Evolutionary conservation across 2,888 invertebrate species (phyloP).

Genomic region (Prenolepis imparis): DNA sequence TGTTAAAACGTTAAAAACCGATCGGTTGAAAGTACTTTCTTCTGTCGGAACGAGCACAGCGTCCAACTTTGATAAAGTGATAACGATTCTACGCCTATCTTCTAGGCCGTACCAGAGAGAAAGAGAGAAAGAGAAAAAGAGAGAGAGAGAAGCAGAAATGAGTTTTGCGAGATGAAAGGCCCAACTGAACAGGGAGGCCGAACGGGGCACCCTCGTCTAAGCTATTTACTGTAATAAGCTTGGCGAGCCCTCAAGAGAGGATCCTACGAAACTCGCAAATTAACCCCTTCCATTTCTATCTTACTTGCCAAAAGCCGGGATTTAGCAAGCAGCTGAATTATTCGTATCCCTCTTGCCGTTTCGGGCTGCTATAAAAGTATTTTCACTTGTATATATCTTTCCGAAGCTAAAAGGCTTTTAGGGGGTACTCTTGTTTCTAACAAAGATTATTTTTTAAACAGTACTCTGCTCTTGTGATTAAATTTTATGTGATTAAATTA

Average conservation of each 20-base stretch:
- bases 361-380: constrained; percentile 18
- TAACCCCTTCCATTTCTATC: constrained; percentile 57
- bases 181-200: constrained; percentile 26
- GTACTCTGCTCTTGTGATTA: not conserved
- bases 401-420: not conserved
- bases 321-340: constrained; percentile 63
- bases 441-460: not conserved
- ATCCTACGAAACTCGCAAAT: constrained; percentile 64
- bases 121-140: not conserved
- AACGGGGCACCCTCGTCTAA: constrained; percentile 46
- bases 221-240: constrained; percentile 70
- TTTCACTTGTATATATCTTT: not conserved
- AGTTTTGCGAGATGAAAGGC: constrained; percentile 48
- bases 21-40: constrained; percentile 43
- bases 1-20: constrained; percentile 67
- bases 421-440: not conserved
- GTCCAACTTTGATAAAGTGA: constrained; percentile 50
- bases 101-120: constrained; percentile 28
- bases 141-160: constrained; percentile 13
- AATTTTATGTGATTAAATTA: not conserved
- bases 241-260: constrained; percentile 42
- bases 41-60: constrained; percentile 25
- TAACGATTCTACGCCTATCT: constrained; percentile 61
- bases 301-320: constrained; percentile 42
- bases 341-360: constrained; percentile 49